phyloP scores from a whole-genome alignment of 2,113 vertebrate genomes.

The Orycteropus afer region DNA sequence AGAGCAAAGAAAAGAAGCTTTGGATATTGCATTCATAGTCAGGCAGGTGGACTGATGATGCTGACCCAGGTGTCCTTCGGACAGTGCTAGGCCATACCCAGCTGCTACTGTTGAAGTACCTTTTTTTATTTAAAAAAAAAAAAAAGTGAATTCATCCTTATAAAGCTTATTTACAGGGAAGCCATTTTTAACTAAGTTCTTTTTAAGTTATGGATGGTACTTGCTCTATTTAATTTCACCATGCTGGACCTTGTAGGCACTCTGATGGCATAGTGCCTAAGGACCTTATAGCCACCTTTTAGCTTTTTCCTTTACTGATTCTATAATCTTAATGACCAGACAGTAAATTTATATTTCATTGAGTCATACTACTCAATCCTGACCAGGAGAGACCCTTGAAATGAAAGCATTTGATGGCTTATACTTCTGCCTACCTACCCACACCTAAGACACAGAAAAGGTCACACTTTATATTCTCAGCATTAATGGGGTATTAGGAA shows the following conservation, averaged over 20 bases:
- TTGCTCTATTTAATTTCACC: background rate
- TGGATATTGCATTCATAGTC: background rate
- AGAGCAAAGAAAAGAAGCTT: background rate
- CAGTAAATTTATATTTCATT: background rate
- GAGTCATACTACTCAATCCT: background rate
- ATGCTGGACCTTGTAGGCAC: background rate
- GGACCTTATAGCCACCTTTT: background rate
- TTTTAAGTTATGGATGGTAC: background rate
- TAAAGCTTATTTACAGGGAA: background rate
- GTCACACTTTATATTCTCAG: background rate
- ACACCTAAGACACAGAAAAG: background rate
- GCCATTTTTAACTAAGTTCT: background rate
- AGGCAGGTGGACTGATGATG: background rate
- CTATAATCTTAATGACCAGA: background rate
- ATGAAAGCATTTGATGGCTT: background rate
- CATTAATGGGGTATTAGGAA: background rate
- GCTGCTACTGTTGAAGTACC: background rate
- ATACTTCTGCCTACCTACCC: background rate
- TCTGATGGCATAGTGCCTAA: too few relatives aligned
- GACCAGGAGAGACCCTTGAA: background rate
- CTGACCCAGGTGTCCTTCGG: background rate
- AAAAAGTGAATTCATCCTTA: background rate
- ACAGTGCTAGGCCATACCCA: background rate
- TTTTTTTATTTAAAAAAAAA: too few relatives aligned
- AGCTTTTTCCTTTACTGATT: background rate